Percentiles rank a stretch among this genome's conserved stretches.
Conservation (phyloP, 2,888 invertebrate species). For the Watsonalla cultraria region DNA sequence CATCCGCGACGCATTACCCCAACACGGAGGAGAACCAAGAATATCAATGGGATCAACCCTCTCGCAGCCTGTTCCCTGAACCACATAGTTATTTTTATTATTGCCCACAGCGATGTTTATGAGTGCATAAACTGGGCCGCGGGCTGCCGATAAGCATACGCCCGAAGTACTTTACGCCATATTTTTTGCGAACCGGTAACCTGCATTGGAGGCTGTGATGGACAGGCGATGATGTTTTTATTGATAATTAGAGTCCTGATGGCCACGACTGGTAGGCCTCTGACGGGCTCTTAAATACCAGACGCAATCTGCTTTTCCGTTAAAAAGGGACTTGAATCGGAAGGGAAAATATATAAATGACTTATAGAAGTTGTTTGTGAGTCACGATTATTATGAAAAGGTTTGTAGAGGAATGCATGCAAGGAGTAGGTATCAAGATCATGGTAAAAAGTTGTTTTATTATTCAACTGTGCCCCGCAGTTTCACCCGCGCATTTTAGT, state of each 20-base stretch:
- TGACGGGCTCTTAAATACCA: neutral
- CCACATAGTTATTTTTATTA: slow-evolving; percentile 42
- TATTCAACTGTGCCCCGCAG: too few relatives aligned
- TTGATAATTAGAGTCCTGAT: slow-evolving; percentile 2
- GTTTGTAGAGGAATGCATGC: too few relatives aligned
- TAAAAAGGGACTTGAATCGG: neutral
- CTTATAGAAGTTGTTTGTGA: too few relatives aligned
- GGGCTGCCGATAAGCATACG: slow-evolving; percentile 35
- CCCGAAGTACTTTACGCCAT: slow-evolving; percentile 15
- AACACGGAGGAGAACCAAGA: too few relatives aligned
- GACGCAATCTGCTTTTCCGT: neutral
- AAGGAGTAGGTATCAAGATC: too few relatives aligned
- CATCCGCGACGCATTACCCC: too few relatives aligned
- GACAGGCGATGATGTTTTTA: slow-evolving; percentile 11
- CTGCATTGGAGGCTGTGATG: slow-evolving; percentile 19
- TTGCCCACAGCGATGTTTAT: slow-evolving; percentile 44
- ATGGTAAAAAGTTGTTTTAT: too few relatives aligned
- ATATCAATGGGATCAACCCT: neutral
- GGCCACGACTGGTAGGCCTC: neutral
- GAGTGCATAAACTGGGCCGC: slow-evolving; percentile 32
- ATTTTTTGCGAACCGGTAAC: slow-evolving; percentile 23
- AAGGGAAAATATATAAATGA: neutral
- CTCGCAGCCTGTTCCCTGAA: slow-evolving; percentile 12
- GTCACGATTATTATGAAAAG: too few relatives aligned
- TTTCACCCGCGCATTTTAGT: too few relatives aligned